Base-by-base conservation (phyloP, 2,888 invertebrate genomes). In the Spialia ferax region DNA sequence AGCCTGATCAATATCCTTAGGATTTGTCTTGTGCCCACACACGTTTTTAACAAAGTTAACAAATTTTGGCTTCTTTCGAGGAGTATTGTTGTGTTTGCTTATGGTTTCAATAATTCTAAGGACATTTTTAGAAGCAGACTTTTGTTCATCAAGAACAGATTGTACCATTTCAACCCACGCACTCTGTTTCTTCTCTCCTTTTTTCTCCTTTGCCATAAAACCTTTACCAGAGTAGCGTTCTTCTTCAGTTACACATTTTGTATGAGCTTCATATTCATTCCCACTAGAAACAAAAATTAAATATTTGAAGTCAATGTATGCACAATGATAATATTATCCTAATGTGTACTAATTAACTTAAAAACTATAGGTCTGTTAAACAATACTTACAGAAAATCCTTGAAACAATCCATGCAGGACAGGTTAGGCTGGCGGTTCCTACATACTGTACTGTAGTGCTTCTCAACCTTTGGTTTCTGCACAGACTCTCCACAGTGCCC, bases 391-490 rank as follows among this genome's bases (percentile, higher is more conserved):
- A 94, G 87, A 88, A 97, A 99, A 87, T 98, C 98, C 87, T 98
- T 97, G 61, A 97, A 96, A 85, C 99, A 99, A 84, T 99, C 99
- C 86, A 99, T 97, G 87, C 99, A 99, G 0, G 98, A 97, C 54
- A 99, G 90, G 75, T 95, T 96, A 72, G 96, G 95, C 59, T 94
- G 94, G 13, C 94, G 94, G 73, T 94, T 94, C 63, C 96, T 95
- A 82, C 98, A 98, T 82, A 95, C 95, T 61, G 95, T 95, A 74
- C 95, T 94, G 82, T 96, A 97, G 88, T 99, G 99, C 81, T 98
- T 98, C 75, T 97, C 98, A 0, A 99, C 98, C 84, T 97, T 96
- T 26, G 97, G 97, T 83, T 99, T 99, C 84, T 98, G 98, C 38
- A 99, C 89, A 45, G 98, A 96, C 70, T 98, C 98, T 0, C 99